Base-by-base conservation (phyloP, 2,797 vertebrate genomes). In the Sandelia bainsii region DNA sequence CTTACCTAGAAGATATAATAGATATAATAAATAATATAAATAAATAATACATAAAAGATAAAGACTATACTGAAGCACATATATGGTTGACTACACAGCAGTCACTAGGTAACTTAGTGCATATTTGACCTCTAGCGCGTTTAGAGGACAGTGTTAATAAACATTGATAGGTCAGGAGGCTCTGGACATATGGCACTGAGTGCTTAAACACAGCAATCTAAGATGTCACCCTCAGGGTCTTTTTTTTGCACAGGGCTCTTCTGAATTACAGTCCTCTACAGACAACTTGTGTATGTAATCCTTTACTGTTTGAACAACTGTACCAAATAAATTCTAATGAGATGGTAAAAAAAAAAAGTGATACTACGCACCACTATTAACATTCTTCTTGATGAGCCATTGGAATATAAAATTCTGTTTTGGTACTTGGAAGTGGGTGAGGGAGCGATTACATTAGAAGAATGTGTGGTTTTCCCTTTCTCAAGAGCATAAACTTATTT, bases 271-370 rank as follows among this genome's bases (percentile, higher is more conserved):
- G 12, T 53, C 58, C 50, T 23, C 9, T 27, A 49, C 14, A 64
- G 22, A 72, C 70, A 20, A 62, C 52, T 67, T 82, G 62, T 56
- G 66, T 72, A 61, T 75, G 63, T 75, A 56, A 54, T 45, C 45
- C 23, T 72, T 73, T 48, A 32, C 45, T 70, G 46, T 69, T 88
- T 79, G 72, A 87, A 82, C 81, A 85, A 84, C 49, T 57, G 57
- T 27, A 78, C 70, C 63, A 62, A 81, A 79, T 71, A 14, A 79
- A 86, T 82, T 62, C 20, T 73, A 88, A 91, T 88, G 39, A 77
- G 57, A 86, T 81, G 72, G 45, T 39, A 62, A 52, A 81, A 52
- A 81, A 44, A 49, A 54, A 85, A 86, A 45, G 52, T 61, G 37
- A 63, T 65, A 23, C 40, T 8, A 54, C 61, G 60, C 56, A 52